Base-by-base conservation (phyloP, 2,888 invertebrate genomes). In the Baronia brevicornis region DNA sequence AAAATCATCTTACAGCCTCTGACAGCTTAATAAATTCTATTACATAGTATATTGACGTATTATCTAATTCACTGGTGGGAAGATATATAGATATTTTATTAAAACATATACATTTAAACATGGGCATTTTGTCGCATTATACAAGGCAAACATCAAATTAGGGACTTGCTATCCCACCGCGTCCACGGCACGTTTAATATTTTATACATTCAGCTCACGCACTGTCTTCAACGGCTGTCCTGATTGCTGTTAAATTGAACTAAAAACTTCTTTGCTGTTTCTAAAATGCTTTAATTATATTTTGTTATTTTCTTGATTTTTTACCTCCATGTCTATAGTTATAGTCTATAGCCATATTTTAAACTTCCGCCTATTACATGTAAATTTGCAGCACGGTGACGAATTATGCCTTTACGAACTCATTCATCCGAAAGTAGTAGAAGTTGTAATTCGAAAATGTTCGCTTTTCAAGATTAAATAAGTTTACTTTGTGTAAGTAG, bases 221-320 rank as follows among this genome's bases (percentile, higher is more conserved):
- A 58, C 65, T 72, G 51, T 71, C 77, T 77, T 77, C 79, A 77
- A 78, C 82, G 70, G 80, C 70, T 79, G 72, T 69, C 74, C 75
- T 84, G 84, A 85, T 85, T 85, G 84, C 80, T 65, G 74, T 77
- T 75, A 84, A 84, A 84, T 84, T 84, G 77, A 80, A 82, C 84
- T 84, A 84, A 85, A 80, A 84, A 84, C 78, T 84, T 82, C 73
- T 77, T 72, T 72, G 79, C 73, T 74, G 73, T 67, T 66, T 59
- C 66, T 67, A 75, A 80, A 84, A 77, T 68, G 73, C 68, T 77
- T 70, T 72, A 75, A 77, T 79, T 78, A 77, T 74, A 66, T 69
- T 48, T 57, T 54, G 60, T 38, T 65, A 68, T 62, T 67, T 67
- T 60, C 52, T 46, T 48, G 44, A 57, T 65, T 60, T n/a, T n/a